These are phyloP conservation scores for Colius striatus DNA, from an alignment of 2,113 vertebrate species.

Conservation along the genomic window DNA sequence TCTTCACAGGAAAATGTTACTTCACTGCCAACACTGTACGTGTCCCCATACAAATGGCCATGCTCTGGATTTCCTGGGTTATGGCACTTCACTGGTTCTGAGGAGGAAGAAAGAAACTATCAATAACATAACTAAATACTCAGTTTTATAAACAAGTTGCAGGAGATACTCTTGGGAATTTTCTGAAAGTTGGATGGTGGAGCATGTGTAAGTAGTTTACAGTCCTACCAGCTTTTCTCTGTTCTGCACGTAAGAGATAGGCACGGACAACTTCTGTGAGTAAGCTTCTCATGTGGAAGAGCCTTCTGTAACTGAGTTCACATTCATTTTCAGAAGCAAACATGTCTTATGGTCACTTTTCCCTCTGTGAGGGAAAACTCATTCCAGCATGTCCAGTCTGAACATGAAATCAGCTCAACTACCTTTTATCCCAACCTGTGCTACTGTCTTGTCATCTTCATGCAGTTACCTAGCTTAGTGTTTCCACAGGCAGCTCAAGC, in stretches of 20 bases:
- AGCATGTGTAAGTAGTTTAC: not conserved
- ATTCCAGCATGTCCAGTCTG: not conserved
- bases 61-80: constrained; percentile 85
- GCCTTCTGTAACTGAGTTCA: not conserved
- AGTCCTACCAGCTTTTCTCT: not conserved
- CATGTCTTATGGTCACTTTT: not conserved
- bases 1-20: constrained; percentile 85
- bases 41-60: constrained; percentile 79
- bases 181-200: not conserved
- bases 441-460: not conserved
- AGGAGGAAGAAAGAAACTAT: constrained; percentile 43
- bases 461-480: not conserved
- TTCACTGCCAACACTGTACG: constrained; percentile 83
- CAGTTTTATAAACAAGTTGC: not conserved
- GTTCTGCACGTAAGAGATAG: not conserved
- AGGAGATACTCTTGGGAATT: not conserved
- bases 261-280: not conserved
- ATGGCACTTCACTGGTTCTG: constrained; percentile 90
- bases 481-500: not conserved
- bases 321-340: not conserved
- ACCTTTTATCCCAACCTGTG: not conserved
- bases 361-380: not conserved
- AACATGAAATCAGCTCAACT: not conserved
- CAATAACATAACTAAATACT: not conserved
- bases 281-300: not conserved